Evolutionary conservation across 2,113 vertebrate genomes (phyloP).

Genomic region (Phalacrocorax brasilianus): DNA sequence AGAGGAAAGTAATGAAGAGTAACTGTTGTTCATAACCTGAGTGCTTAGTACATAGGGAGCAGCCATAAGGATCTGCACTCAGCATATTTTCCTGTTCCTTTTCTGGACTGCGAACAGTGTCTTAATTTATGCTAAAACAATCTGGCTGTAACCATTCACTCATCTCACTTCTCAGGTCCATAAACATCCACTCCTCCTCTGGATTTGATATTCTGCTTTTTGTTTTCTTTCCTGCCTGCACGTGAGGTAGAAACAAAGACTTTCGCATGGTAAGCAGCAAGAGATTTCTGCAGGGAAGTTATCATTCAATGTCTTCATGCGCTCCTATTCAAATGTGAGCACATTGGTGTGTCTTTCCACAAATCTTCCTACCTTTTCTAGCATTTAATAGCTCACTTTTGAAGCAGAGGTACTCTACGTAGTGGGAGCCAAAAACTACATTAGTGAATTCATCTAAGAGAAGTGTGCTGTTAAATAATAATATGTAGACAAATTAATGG

Average conservation of each 20-base stretch:
- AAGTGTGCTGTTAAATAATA: conserved; percentile 52
- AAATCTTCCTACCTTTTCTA: neutral
- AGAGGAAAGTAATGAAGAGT: neutral
- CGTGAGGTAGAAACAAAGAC: neutral
- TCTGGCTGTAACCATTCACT: neutral
- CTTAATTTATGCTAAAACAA: neutral
- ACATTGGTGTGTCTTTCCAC: neutral
- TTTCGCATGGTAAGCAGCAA: neutral
- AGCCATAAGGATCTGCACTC: neutral
- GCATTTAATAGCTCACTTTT: neutral
- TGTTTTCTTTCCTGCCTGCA: neutral
- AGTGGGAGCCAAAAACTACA: conserved; percentile 22
- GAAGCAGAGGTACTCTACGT: neutral
- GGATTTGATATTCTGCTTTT: neutral
- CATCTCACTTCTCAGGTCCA: neutral
- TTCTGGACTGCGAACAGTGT: neutral
- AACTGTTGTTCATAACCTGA: neutral
- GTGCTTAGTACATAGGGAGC: neutral
- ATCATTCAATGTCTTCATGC: neutral
- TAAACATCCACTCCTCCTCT: neutral
- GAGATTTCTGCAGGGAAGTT: neutral
- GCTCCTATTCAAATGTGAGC: neutral
- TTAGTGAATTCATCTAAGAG: conserved; percentile 40
- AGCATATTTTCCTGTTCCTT: neutral
- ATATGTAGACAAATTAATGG: conserved; percentile 48